These are phyloP conservation scores for Drosophila neonasuta DNA, from an alignment of 2,888 invertebrate species.

Conservation along the genomic window DNA sequence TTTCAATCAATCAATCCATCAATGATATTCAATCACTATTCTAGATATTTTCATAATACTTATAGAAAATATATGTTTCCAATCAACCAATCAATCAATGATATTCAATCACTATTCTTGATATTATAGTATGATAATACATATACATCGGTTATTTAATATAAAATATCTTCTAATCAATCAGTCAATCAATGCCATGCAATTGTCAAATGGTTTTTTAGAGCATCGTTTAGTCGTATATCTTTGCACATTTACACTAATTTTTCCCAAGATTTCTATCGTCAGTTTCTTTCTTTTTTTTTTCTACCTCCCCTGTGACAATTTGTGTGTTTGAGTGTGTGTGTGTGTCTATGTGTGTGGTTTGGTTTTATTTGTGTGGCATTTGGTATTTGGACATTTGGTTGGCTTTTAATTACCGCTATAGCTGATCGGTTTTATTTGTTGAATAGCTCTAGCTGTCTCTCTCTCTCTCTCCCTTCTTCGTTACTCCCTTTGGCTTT, in stretches of 20 bases:
- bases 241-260: conserved; percentile 13
- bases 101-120: too few relatives aligned
- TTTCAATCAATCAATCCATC: too few relatives aligned
- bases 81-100: too few relatives aligned
- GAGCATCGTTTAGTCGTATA: conserved; percentile 17
- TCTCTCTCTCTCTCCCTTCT: not conserved
- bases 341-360: conserved; percentile 27
- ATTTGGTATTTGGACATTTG: conserved; percentile 72
- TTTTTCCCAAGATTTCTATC: conserved; percentile 41
- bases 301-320: conserved; percentile 1
- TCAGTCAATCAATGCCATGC: too few relatives aligned
- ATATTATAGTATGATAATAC: too few relatives aligned
- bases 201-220: too few relatives aligned
- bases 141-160: too few relatives aligned
- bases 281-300: conserved; percentile 5
- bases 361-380: conserved; percentile 59
- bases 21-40: too few relatives aligned
- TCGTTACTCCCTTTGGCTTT: conserved; percentile 9
- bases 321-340: conserved; percentile 2
- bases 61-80: too few relatives aligned
- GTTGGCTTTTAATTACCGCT: conserved; percentile 76
- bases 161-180: too few relatives aligned
- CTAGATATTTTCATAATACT: too few relatives aligned
- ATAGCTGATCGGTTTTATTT: conserved; percentile 71
- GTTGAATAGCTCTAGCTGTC: conserved; percentile 23